A percentile compares a stretch with the other conserved stretches of the same genome.
Evolutionary conservation across 2,888 invertebrate species (phyloP).

Genomic region (Sphaerophoria taeniata): DNA sequence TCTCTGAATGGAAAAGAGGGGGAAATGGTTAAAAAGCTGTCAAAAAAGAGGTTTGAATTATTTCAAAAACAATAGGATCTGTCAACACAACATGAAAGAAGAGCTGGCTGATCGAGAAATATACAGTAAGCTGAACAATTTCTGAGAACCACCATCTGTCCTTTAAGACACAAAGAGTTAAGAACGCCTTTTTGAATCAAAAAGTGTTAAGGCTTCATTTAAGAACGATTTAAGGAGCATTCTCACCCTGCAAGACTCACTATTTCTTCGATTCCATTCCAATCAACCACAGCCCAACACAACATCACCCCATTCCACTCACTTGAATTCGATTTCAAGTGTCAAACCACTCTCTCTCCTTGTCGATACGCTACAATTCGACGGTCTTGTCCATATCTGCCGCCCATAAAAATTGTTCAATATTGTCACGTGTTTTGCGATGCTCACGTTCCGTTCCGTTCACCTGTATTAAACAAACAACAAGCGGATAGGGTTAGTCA

Average conservation of each 20-base stretch:
- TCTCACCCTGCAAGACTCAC: background rate
- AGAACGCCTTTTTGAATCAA: too few relatives aligned
- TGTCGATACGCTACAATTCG: slow-evolving; percentile 19
- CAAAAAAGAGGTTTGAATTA: too few relatives aligned
- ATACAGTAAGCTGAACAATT: too few relatives aligned
- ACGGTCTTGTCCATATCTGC: slow-evolving; percentile 61
- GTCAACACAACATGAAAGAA: too few relatives aligned
- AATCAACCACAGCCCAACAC: background rate
- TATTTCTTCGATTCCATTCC: background rate
- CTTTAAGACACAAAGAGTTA: too few relatives aligned
- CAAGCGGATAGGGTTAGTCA: slow-evolving; percentile 14
- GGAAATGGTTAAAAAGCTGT: too few relatives aligned
- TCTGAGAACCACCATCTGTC: too few relatives aligned
- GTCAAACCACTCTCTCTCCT: slow-evolving; percentile 23
- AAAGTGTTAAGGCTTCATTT: too few relatives aligned
- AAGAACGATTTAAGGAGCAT: too few relatives aligned
- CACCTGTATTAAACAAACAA: slow-evolving; percentile 45
- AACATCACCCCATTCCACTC: slow-evolving; percentile 12
- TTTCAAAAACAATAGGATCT: too few relatives aligned
- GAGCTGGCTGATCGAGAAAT: too few relatives aligned
- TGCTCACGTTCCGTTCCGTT: slow-evolving; percentile 44
- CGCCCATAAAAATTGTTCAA: slow-evolving; percentile 69
- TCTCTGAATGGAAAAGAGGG: too few relatives aligned
- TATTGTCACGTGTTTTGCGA: slow-evolving; percentile 69
- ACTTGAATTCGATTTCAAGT: slow-evolving; percentile 52